Base-by-base conservation (phyloP, 2,797 vertebrate genomes). In the Anguilla anguilla region DNA sequence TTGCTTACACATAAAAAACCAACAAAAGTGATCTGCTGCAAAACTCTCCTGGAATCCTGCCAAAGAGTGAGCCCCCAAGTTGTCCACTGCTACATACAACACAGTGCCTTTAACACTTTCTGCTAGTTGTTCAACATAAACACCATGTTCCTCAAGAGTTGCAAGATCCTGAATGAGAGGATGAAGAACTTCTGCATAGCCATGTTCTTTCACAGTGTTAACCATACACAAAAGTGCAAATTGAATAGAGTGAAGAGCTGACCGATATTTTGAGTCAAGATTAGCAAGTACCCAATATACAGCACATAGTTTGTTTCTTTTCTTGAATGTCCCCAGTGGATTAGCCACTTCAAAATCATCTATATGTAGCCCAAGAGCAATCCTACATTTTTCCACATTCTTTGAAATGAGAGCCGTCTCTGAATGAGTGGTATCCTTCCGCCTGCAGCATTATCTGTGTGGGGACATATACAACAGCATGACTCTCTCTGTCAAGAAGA, bases 311-410 rank as follows among this genome's bases (percentile, higher is more conserved):
- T 87, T 87, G 61, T 67, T 77, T 83, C 82, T 87, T 83, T 87
- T 87, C 59, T n/a, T 55, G 10, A 79, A 87, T 43, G 79, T 77
- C 43, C 59, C 85, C 69, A 88, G 85, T 4, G 88, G 88, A 69
- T 86, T 88, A 43, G 85, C 31, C 55, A 86, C 51, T 49, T 89
- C 81, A 89, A 57, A 84, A 39, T 89, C 79, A 86, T 89, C 88
- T 84, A 77, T 81, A 74, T 89, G 84, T 17, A 89, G 28, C 53
- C 72, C 84, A 87, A 87, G 88, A 46, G 85, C 84, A 83, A 87
- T 86, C 49, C 77, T 51, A n/a, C 88, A 89, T 59, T 59, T 69
- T 19, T 55, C 67, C 53, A 49, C 25, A 28, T 49, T 87, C 55
- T 74, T 59, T 35, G 83, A 59, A 88, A 79, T 84, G 79, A 35